phyloP scores from a whole-genome alignment of 1,140 invertebrate species.

The Hylaeus anthracinus region DNA sequence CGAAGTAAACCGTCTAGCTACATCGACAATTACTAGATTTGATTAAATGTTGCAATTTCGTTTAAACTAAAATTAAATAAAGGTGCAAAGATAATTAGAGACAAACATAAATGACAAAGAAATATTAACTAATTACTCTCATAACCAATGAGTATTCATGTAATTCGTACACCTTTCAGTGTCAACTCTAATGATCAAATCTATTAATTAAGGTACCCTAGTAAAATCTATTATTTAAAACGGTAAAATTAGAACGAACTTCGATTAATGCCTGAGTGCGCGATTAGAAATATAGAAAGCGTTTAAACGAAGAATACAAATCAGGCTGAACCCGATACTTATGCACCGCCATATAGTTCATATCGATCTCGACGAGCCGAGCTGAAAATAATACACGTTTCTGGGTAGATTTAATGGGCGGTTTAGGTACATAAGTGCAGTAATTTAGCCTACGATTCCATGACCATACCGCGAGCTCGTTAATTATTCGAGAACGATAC shows the following conservation, averaged over 20 bases:
- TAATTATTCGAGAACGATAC: conserved; percentile 57
- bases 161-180: no score
- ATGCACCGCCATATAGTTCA: conserved; percentile 23
- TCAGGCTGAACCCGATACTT: conserved; percentile 34
- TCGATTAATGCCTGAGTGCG: background rate
- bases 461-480: conserved; percentile 46
- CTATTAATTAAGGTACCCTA: no score
- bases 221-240: no score
- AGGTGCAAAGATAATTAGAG: no score
- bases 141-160: no score
- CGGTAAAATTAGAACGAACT: background rate
- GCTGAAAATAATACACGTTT: conserved; percentile 52
- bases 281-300: background rate
- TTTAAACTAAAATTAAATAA: background rate
- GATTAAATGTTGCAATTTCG: conserved; percentile 7
- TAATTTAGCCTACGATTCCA: conserved; percentile 46
- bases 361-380: conserved; percentile 36
- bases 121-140: no score
- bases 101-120: no score
- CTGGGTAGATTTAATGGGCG: conserved; percentile 54
- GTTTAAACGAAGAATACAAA: conserved; percentile 41
- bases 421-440: conserved; percentile 56
- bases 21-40: background rate
- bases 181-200: no score
- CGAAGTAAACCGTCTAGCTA: background rate